Conservation (phyloP, 2,888 invertebrate genomes). For the Protophormia terraenovae region DNA sequence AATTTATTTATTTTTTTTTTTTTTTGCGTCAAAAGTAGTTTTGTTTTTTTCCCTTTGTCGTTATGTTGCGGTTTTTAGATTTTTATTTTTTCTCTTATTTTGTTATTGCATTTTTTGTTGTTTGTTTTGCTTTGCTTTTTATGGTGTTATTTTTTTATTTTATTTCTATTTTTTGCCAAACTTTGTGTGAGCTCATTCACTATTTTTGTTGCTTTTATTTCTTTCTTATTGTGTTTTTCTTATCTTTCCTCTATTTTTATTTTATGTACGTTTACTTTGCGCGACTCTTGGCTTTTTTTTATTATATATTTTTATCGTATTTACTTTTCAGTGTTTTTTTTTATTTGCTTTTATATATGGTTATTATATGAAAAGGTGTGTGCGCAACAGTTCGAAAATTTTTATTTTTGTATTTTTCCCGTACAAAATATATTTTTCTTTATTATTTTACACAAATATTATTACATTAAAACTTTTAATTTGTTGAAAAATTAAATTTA, state of each 20-base stretch:
- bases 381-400: conserved; percentile 67
- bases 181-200: conserved; percentile 55
- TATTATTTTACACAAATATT: background rate
- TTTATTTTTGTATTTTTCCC: background rate
- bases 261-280: conserved; percentile 42
- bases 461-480: background rate
- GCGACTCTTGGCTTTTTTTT: conserved; percentile 30
- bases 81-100: background rate
- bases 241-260: conserved; percentile 36
- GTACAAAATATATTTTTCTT: background rate
- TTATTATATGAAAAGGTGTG: conserved; percentile 63
- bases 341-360: conserved; percentile 26
- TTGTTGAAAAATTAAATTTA: background rate
- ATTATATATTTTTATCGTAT: conserved; percentile 48
- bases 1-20: background rate
- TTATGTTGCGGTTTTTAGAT: conserved; percentile 2
- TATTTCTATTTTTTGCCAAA: conserved; percentile 36
- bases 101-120: conserved; percentile 37
- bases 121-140: conserved; percentile 51
- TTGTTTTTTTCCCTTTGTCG: background rate
- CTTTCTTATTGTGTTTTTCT: conserved; percentile 17
- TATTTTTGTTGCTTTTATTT: conserved; percentile 37
- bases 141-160: no score
- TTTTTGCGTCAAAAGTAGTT: background rate
- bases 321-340: conserved; percentile 10